phyloP scores from a whole-genome alignment of 2,113 vertebrate genomes.

The Campylomormyrus numenius region DNA sequence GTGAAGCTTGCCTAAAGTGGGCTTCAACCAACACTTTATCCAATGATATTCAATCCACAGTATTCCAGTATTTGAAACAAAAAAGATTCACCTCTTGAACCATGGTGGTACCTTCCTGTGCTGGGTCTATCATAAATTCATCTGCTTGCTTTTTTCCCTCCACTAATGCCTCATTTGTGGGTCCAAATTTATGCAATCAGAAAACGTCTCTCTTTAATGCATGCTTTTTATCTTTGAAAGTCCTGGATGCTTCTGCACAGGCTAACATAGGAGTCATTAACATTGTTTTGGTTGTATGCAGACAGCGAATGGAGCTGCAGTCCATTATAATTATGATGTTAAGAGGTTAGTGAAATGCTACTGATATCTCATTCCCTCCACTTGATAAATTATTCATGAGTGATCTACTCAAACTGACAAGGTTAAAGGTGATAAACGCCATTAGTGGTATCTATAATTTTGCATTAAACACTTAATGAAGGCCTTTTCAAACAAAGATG shows the following conservation, averaged over 20 bases:
- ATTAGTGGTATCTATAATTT: conserved; percentile 50
- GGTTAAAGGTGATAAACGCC: conserved; percentile 46
- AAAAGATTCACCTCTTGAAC: background rate
- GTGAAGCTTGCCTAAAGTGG: background rate
- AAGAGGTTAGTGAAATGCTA: conserved; percentile 38
- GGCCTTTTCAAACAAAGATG: conserved; percentile 37
- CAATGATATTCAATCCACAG: background rate
- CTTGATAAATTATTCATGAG: conserved; percentile 45
- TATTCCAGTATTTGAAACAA: background rate
- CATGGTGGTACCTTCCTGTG: background rate
- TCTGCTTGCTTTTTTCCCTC: background rate
- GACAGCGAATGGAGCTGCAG: conserved; percentile 37
- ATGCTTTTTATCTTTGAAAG: background rate
- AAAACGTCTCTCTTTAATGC: background rate
- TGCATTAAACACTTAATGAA: conserved; percentile 58
- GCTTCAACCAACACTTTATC: background rate
- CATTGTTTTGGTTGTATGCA: conserved; percentile 32
- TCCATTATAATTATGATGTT: conserved; percentile 45
- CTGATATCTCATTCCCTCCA: conserved; percentile 43
- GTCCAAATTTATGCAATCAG: background rate
- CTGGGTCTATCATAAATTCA: background rate
- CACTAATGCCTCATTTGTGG: background rate
- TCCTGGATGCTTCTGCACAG: conserved; percentile 20
- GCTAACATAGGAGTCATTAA: conserved; percentile 38
- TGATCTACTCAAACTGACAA: conserved; percentile 45